These are phyloP conservation scores for Rhimphoctona megacephalus DNA, from an alignment of 2,888 invertebrate genomes.

Conservation along the genomic window DNA sequence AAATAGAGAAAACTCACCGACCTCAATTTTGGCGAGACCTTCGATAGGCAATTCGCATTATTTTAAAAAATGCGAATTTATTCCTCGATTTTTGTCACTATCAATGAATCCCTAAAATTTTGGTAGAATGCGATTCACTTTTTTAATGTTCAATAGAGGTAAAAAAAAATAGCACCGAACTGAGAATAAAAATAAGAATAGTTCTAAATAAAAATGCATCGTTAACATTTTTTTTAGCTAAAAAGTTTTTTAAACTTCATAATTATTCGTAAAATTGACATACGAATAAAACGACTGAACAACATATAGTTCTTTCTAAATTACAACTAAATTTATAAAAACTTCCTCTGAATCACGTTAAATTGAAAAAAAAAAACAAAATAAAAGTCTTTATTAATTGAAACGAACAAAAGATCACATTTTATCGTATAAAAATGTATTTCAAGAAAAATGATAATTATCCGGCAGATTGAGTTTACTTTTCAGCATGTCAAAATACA, in stretches of 20 bases:
- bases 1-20: neutral
- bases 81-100: neutral
- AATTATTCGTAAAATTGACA: neutral
- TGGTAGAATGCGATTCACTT: neutral
- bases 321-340: neutral
- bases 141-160: no score
- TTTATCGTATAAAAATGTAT: neutral
- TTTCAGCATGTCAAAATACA: neutral
- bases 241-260: neutral
- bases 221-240: no score
- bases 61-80: neutral
- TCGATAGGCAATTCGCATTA: neutral
- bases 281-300: neutral
- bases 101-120: neutral
- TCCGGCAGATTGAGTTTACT: neutral
- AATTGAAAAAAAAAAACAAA: neutral
- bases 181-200: no score
- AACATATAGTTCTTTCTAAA: neutral
- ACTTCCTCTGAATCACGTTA: neutral
- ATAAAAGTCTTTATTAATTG: neutral
- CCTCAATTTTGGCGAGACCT: neutral
- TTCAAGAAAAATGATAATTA: neutral
- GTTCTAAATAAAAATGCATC: no score
- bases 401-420: neutral
- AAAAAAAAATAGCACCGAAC: neutral